Conservation (phyloP, 2,888 invertebrate species). For the Peribatodes rhomboidaria region DNA sequence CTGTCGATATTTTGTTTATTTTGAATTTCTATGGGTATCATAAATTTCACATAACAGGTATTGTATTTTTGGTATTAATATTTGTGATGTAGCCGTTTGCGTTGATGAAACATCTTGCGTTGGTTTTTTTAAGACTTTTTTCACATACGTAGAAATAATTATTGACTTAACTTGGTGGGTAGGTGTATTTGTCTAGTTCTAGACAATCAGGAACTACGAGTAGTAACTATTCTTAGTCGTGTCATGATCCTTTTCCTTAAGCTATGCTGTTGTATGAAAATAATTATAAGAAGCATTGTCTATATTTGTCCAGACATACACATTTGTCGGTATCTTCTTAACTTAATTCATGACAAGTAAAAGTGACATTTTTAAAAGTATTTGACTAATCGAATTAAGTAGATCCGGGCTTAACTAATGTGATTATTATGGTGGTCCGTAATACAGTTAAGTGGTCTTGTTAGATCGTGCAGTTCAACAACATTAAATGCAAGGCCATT, state of each 20-base stretch:
- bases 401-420: slow-evolving; percentile 52
- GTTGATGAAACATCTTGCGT: not conserved
- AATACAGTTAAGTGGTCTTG: slow-evolving; percentile 64
- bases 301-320: not conserved
- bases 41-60: not conserved
- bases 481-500: slow-evolving; percentile 60
- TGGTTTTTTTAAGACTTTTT: too few relatives aligned
- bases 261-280: not conserved
- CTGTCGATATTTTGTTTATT: not conserved
- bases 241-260: too few relatives aligned
- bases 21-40: not conserved
- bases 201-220: too few relatives aligned
- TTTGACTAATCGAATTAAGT: slow-evolving; percentile 43
- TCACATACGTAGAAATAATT: too few relatives aligned
- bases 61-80: not conserved
- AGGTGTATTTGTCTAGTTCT: too few relatives aligned
- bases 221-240: too few relatives aligned
- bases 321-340: not conserved
- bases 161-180: too few relatives aligned
- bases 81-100: not conserved
- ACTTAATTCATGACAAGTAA: slow-evolving; percentile 12
- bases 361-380: slow-evolving; percentile 14
- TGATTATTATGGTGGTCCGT: slow-evolving; percentile 51
- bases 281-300: not conserved
- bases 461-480: slow-evolving; percentile 59